Conservation (phyloP, 35 echinoderm and acorn worm species). For the Hemicentrotus pulcherrimus region DNA sequence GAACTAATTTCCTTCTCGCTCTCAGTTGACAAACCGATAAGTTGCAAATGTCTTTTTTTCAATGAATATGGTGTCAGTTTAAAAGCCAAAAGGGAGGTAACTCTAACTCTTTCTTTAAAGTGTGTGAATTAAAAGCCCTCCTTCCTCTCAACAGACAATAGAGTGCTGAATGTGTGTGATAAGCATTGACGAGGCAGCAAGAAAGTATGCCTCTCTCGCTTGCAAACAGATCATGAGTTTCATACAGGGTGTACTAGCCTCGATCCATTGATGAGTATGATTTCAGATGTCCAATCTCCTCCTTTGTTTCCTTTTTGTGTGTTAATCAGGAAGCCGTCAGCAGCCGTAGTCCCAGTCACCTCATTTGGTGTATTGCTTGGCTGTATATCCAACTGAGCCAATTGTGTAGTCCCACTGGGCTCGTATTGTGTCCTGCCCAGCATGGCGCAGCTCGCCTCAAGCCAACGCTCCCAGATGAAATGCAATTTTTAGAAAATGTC, state of each 20-base stretch:
- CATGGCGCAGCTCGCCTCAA: neutral
- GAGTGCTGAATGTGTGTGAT: too few relatives aligned
- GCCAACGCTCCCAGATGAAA: neutral
- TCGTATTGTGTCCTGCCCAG: neutral
- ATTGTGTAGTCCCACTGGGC: constrained; percentile 7
- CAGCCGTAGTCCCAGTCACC: neutral
- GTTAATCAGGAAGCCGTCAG: neutral
- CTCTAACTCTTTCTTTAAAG: too few relatives aligned
- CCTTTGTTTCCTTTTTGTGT: neutral
- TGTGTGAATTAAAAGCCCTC: too few relatives aligned
- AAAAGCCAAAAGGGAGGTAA: too few relatives aligned
- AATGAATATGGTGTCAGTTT: too few relatives aligned
- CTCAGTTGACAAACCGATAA: too few relatives aligned
- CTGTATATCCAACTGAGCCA: neutral
- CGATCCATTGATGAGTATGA: neutral
- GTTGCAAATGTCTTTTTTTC: too few relatives aligned
- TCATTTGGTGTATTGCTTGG: neutral
- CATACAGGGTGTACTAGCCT: neutral
- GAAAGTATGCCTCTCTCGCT: too few relatives aligned
- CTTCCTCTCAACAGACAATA: too few relatives aligned
- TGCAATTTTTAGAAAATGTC: neutral
- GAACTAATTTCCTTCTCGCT: too few relatives aligned
- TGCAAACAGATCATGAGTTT: neutral
- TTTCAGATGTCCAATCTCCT: neutral
- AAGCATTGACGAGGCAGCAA: too few relatives aligned